Conservation (phyloP, 2,888 invertebrate genomes). For the Xestia rhomboidea region DNA sequence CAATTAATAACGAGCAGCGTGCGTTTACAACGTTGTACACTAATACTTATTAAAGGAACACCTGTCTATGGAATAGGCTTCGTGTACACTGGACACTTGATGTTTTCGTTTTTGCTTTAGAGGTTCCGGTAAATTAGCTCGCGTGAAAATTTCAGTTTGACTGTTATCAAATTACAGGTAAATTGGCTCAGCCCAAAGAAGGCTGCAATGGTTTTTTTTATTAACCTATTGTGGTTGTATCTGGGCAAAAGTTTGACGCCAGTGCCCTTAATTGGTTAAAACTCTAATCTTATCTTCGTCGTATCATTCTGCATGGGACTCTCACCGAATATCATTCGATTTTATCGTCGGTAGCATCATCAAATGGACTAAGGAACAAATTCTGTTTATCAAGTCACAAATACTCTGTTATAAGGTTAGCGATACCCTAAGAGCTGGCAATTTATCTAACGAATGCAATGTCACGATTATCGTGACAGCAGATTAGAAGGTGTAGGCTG, state of each 20-base stretch:
- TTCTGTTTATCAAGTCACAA: neutral
- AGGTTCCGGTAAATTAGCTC: neutral
- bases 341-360: neutral
- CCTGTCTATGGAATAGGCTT: constrained; percentile 46
- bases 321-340: neutral
- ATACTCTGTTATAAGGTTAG: constrained; percentile 42
- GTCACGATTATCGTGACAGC: constrained; percentile 60
- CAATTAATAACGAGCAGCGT: constrained; percentile 56
- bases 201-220: neutral
- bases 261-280: neutral
- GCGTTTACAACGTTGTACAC: constrained; percentile 41
- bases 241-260: neutral
- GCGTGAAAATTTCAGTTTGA: neutral
- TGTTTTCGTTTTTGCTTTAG: constrained; percentile 3
- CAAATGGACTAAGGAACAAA: neutral
- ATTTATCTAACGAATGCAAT: constrained; percentile 55
- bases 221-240: neutral
- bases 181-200: neutral
- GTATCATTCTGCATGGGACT: neutral
- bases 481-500: constrained; percentile 58
- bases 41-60: constrained; percentile 49
- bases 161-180: neutral
- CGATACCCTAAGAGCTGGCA: constrained; percentile 46
- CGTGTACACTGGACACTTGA: constrained; percentile 14
- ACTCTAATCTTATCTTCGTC: neutral